Base-by-base conservation (phyloP, 1,140 invertebrate genomes). In the Frieseomelitta varia region DNA sequence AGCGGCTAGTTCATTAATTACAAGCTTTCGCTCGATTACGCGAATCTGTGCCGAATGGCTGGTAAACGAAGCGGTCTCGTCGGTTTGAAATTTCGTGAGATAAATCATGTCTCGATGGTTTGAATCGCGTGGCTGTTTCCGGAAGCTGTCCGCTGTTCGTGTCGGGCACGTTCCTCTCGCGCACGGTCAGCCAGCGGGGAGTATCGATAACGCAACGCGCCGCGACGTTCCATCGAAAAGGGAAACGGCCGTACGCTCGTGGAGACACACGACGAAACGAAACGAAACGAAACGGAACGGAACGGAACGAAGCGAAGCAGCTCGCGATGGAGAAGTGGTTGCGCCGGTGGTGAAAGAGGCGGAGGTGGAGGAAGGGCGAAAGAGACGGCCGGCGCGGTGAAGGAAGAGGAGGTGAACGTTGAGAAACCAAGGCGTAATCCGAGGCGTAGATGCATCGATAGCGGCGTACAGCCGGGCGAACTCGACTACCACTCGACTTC, bases 381-480 rank as follows among this genome's bases (percentile, higher is more conserved):
- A 51, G 61, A 51, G 76, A 68, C 58, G 53, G 8, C 19, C 76
- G 71, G 47, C 68, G 27, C 27, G 77, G 69, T 69, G 72, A 80
- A 75, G 88, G 81, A 81, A 87, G 90, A 88, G 89, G 87, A 87
- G 90, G 85, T 88, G 90, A 87, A 84, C 87, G 85, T 90, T 86
- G 85, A 90, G 91, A 90, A 89, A 90, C 86, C 90, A 68, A 88
- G 90, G 87, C 89, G 87, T 90, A 90, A 92, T 92, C 90, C 86
- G 85, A 92, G 91, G 89, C 91, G 85, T 90, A 92, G 92, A 93
- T 91, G 92, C 88, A 90, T 86, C 88, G 91, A 91, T 91, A 91
- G 87, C 76, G 47, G 81, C 77, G 79, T 73, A 77, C 87, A 67
- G 63, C 79, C 80, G 67, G 10, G 81, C 87, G 53, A 79, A 78